Base-by-base conservation (phyloP, 2,888 invertebrate genomes). In the Drosophila suboccidentalis region DNA sequence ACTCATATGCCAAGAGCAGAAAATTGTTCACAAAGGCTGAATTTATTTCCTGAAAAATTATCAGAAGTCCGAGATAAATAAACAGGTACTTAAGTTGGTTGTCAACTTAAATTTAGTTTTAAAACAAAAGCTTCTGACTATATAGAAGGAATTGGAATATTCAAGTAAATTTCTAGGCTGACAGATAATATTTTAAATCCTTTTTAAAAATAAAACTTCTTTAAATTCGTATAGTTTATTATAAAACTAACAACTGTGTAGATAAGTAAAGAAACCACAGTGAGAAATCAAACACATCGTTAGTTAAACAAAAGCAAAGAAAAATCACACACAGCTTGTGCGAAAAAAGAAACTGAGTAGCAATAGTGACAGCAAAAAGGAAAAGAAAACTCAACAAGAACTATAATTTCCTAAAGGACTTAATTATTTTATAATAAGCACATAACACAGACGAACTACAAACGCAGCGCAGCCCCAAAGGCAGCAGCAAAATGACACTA, bases 401-500 rank as follows among this genome's bases (percentile, higher is more conserved):
- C 83, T 79, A 90, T 83, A 89, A 90, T 91, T 84, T 88, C 81
- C 84, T 86, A 84, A 83, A 90, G 90, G 89, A 90, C 91, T 90
- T 91, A 91, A 90, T 90, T 90, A 90, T 87, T 91, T 91, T 90
- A 90, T 90, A 90, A 90, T 90, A 86, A 89, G 82, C 85, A 87
- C 87, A 89, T 82, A 87, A 87, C 79, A 87, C 76, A 76, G 60
- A 68, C 64, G 67, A 55, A 55, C 60, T 63, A 54, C 74, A 68
- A 57, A 50, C 44, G n/a, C 39, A 43, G 50, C 50, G 53, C 5
- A 49, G 67, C 36, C 70, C 80, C 61, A 60, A 55, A 53, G 75
- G 55, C 79, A 29, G 17, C 17, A 34, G 44, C 13, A 29, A 32
- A 32, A 17, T 29, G 29, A 13, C 29, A 53, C 29, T 57, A 11